Base-by-base conservation (phyloP, 2,888 invertebrate genomes). In the Chironomus tentans region DNA sequence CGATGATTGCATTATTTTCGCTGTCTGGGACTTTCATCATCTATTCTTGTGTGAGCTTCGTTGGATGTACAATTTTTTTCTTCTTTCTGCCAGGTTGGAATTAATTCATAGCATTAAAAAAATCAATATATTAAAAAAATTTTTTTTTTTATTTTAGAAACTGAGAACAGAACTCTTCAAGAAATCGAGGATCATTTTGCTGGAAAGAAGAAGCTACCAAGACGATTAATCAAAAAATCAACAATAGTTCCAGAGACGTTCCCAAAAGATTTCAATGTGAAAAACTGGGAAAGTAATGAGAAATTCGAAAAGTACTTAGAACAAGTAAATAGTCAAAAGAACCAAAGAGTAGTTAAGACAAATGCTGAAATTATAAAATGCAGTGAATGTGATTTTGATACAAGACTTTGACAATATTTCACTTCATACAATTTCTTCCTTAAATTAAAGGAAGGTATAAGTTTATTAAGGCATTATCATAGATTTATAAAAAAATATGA, bases 21-120 rank as follows among this genome's bases (percentile, higher is more conserved):
- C 82, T 93, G 76, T 88, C 90, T 77, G 92, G 92, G 6, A 90
- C 91, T 0, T 92, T 92, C 80, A 88, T 90, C 80, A 86, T 92
- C 38, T 91, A 92, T 81, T 88, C 89, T 0, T 78, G 84, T 3
- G 84, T 92, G 2, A 87, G 91, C 79, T 81, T 91, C 4, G 77
- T 87, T 0, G 93, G 92, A 0, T 85, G 88, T n/a, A 77, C 88
- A 3, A 82, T 88, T 7, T 84, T 94, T 47, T 92, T 89, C 81
- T 89, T 89, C 77, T 84, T 88, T 47, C 82, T 94, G 77, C 94
- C 94, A 0, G 74, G 72, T 72, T n/a, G n/a, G n/a, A n/a, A n/a
- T n/a, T n/a, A n/a, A n/a, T n/a, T n/a, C n/a, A n/a, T n/a, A n/a
- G n/a, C n/a, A n/a, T n/a, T n/a, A n/a, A n/a, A n/a, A n/a, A n/a